Evolutionary conservation across 2,797 vertebrate species (phyloP), one percentile per base, ranked within the genome.

Genomic region (Lutjanus argentimaculatus): DNA sequence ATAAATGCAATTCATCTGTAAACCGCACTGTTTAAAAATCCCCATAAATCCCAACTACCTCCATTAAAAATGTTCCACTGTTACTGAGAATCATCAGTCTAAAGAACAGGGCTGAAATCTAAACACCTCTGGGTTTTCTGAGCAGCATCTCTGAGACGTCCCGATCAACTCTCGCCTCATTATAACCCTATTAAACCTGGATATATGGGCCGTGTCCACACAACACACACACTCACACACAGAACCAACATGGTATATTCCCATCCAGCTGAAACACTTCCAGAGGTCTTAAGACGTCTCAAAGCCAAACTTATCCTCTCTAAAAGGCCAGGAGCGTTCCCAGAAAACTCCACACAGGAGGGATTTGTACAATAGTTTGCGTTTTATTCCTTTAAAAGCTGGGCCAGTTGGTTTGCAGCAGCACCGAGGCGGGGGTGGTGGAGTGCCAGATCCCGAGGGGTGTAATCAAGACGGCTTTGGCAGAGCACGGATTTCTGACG

Each of bases 401-500:
- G 25, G n/a, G 77, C 65, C 88, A 88, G 45, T 70, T 12, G 57
- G 63, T 64, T 46, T 57, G 2, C 56, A 36, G 72, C 12, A 30
- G 25, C 2, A 30, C 25, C 25, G 25, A 30, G 25, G 25, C 4
- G 48, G 64, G 48, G 21, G 77, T 10, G 71, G 43, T 22, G 40
- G 46, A 25, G 66, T 64, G 72, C 64, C 66, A 70, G 53, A 79
- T 83, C 90, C 88, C 72, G 16, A 14, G 83, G 86, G 93, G 76
- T 62, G 81, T 89, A 91, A 94, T 94, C 89, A 93, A 71, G 67
- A 79, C 68, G 53, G 52, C 30, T 72, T 80, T 93, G 91, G 91
- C 92, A 90, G 75, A 67, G 67, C 46, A 42, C 36, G 68, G 67
- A 25, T 80, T 91, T 91, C 87, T 94, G 85, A 88, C 86, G 80